Percentiles rank a stretch among this genome's conserved stretches.
phyloP scores from a whole-genome alignment of 2,113 vertebrate genomes.

The Sylvilagus bachmani region DNA sequence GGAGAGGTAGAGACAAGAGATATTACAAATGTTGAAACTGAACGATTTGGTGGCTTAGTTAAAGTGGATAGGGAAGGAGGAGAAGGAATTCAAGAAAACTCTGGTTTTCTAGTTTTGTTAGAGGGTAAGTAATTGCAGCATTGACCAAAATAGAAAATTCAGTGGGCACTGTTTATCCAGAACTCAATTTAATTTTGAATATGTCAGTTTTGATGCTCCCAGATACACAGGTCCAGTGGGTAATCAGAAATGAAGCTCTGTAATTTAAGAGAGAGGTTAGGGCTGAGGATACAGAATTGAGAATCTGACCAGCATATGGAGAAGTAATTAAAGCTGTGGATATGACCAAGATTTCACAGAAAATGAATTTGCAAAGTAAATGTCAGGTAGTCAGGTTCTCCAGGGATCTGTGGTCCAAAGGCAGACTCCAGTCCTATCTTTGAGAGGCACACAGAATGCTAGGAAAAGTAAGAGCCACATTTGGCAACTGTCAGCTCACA shows the following conservation, averaged over 20 bases:
- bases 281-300: not conserved
- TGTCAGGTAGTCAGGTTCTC: not conserved
- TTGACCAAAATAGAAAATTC: not conserved
- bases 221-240: not conserved
- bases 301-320: not conserved
- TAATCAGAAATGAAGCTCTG: not conserved
- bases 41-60: not conserved
- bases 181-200: constrained; percentile 27
- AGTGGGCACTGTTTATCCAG: not conserved
- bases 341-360: not conserved
- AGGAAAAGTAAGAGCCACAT: not conserved
- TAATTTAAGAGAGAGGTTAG: not conserved
- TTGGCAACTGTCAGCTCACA: constrained; percentile 72
- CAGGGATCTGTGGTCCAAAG: not conserved
- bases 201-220: not conserved
- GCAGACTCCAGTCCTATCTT: not conserved
- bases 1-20: not conserved
- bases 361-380: not conserved
- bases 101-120: not conserved
- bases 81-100: not conserved
- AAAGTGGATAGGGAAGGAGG: not conserved
- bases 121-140: not conserved
- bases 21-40: not conserved
- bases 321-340: not conserved
- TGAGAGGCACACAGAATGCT: not conserved